These are phyloP conservation scores for Nemoura dubitans DNA, from an alignment of 2,888 invertebrate genomes.

Conservation along the genomic window DNA sequence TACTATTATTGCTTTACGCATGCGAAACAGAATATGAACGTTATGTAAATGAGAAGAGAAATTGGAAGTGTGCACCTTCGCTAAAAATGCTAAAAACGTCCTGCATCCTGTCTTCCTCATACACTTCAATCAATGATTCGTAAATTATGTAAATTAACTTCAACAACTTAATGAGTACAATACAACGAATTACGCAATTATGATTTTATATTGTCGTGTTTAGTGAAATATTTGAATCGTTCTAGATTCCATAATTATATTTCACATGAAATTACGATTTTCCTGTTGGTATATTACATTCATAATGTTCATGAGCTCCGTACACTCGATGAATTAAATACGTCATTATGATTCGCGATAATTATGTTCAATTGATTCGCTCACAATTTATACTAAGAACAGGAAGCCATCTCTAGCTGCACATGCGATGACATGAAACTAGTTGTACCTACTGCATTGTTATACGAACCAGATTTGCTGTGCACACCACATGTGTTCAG, in stretches of 20 bases:
- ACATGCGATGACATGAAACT: slow-evolving; percentile 21
- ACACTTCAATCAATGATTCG: neutral
- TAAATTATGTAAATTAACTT: neutral
- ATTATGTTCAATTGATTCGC: slow-evolving; percentile 30
- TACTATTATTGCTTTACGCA: no score
- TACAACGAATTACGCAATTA: slow-evolving; percentile 1
- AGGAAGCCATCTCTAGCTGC: neutral
- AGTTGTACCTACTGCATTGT: neutral
- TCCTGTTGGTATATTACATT: neutral
- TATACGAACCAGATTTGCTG: neutral
- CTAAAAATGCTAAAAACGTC: no score
- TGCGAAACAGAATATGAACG: no score
- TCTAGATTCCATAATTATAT: slow-evolving; percentile 7
- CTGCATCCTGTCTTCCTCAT: neutral
- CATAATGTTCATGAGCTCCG: neutral
- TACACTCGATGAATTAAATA: slow-evolving; percentile 24
- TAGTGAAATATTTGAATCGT: neutral
- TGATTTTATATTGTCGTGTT: neutral
- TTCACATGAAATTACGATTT: neutral
- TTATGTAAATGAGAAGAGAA: no score
- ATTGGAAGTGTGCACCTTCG: no score
- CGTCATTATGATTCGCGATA: slow-evolving; percentile 30
- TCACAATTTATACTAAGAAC: slow-evolving; percentile 21
- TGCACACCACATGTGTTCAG: neutral
- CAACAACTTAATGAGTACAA: slow-evolving; percentile 4